Percentiles rank a stretch among this genome's conserved stretches.
phyloP scores from a whole-genome alignment of 2,797 vertebrate genomes.

The Girardinus metallicus region DNA sequence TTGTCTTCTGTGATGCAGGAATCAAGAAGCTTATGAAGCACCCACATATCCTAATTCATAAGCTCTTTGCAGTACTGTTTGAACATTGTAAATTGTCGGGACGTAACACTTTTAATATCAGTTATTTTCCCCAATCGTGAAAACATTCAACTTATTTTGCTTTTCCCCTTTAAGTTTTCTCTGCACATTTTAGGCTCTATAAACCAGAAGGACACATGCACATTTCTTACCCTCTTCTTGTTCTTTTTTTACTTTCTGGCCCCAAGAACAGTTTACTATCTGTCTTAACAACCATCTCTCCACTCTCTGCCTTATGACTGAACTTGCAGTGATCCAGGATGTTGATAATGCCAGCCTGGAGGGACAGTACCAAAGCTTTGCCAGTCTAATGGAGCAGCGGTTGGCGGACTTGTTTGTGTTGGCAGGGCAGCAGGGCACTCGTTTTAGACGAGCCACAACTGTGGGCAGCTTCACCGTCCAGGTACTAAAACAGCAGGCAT shows the following conservation, averaged over 20 bases:
- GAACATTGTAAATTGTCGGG: not conserved
- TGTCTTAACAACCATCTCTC: constrained; percentile 40
- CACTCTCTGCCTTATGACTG: constrained; percentile 37
- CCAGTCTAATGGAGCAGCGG: constrained; percentile 94
- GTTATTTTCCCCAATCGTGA: not conserved
- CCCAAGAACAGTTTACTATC: constrained; percentile 28
- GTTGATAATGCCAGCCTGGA: constrained; percentile 91
- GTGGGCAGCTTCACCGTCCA: constrained; percentile 95
- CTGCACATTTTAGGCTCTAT: not conserved
- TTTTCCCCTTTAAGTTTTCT: not conserved
- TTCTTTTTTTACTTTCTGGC: constrained; percentile 18
- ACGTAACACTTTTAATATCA: not conserved
- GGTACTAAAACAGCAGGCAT: constrained; percentile 74
- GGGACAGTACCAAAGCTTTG: constrained; percentile 95
- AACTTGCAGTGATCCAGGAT: constrained; percentile 90
- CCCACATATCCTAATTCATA: not conserved
- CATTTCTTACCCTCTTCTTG: constrained; percentile 18
- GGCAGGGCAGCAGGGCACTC: constrained; percentile 89
- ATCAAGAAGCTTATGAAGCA: not conserved
- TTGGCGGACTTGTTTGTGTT: constrained; percentile 92
- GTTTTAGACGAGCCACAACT: constrained; percentile 90
- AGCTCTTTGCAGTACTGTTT: not conserved
- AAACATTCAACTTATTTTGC: not conserved
- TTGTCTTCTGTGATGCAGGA: not conserved
- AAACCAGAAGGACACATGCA: not conserved